These are phyloP conservation scores for Syndactyla subalaris DNA, from an alignment of 2,797 vertebrate species.

Conservation along the genomic window DNA sequence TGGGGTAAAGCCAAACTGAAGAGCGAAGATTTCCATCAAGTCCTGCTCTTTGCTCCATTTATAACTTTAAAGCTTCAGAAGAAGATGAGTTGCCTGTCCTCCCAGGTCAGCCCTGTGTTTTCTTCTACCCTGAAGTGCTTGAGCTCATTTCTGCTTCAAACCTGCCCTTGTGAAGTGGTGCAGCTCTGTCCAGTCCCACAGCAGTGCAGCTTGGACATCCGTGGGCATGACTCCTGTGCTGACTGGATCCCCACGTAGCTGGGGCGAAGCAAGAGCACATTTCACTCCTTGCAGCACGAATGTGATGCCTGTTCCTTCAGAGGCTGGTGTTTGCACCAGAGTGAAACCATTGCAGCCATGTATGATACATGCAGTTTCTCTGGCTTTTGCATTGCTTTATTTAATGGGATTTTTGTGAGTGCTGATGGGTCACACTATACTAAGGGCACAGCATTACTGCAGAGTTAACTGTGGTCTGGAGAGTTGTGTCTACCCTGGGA, in stretches of 20 bases:
- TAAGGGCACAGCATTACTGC: not conserved
- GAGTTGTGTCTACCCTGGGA: not conserved
- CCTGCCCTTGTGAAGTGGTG: not conserved
- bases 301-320: not conserved
- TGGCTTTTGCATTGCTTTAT: constrained; percentile 33
- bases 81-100: not conserved
- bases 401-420: not conserved
- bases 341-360: not conserved
- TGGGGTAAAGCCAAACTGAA: not conserved
- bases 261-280: accelerated
- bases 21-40: not conserved
- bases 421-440: not conserved
- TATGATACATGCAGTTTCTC: not conserved
- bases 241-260: accelerated
- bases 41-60: not conserved
- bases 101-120: not conserved
- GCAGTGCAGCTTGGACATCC: not conserved
- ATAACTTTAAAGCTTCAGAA: not conserved
- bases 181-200: not conserved
- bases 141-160: not conserved
- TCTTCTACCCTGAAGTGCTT: not conserved
- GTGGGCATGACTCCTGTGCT: not conserved
- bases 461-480: not conserved
- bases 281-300: accelerated
- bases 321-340: not conserved